Evolutionary conservation across 1,140 invertebrate species (phyloP).

Genomic region (Pogonognathellus flavescens): DNA sequence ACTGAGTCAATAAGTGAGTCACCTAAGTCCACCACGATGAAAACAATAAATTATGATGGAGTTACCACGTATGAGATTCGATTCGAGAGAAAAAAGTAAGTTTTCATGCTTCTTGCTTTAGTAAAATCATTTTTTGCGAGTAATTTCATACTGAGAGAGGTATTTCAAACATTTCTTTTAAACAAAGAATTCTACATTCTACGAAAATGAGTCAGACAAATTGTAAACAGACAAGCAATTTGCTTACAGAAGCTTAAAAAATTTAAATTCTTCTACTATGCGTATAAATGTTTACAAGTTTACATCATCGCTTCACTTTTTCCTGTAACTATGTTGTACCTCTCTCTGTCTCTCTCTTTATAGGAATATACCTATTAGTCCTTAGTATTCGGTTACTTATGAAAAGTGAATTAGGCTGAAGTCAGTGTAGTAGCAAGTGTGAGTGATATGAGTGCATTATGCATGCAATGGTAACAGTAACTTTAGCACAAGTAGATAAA

Average conservation of each 20-base stretch:
- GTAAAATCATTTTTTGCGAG: neutral
- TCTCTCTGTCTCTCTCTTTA: no score
- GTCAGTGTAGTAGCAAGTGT: neutral
- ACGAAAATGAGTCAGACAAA: no score
- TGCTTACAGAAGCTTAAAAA: no score
- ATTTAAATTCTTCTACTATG: no score
- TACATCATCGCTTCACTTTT: no score
- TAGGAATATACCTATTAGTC: no score
- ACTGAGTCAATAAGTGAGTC: constrained; percentile 35
- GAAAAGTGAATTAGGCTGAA: neutral
- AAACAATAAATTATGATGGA: constrained; percentile 58
- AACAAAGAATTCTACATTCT: no score
- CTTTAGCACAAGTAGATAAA: constrained; percentile 2
- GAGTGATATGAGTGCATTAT: neutral
- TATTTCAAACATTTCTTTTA: neutral
- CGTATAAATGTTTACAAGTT: no score
- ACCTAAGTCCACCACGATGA: constrained; percentile 60
- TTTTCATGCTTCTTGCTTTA: neutral
- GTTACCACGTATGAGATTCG: constrained; percentile 65
- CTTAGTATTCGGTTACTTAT: no score
- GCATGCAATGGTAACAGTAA: neutral
- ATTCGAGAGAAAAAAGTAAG: constrained; percentile 65
- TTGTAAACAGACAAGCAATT: no score
- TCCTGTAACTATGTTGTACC: no score
- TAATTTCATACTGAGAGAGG: neutral